Conservation (phyloP, 2,888 invertebrate genomes). For the Operophtera brumata region DNA sequence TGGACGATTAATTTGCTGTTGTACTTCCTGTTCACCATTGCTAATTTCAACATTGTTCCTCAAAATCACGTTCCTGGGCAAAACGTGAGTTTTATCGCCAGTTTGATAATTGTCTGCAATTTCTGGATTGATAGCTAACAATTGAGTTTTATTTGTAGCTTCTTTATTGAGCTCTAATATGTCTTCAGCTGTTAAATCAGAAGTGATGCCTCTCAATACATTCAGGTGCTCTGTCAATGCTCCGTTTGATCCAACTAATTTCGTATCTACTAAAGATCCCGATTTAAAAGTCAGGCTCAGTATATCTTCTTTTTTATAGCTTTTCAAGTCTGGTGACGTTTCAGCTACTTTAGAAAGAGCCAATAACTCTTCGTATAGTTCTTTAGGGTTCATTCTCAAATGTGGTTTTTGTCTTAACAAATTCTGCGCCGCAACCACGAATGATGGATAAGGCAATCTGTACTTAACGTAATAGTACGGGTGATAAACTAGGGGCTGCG, state of each 20-base stretch:
- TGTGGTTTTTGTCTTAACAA: conserved; percentile 42
- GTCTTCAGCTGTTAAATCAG: conserved; percentile 19
- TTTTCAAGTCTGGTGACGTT: conserved; percentile 48
- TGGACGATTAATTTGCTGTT: neutral
- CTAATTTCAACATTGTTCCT: neutral
- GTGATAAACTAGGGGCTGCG: conserved; percentile 46
- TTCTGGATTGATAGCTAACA: neutral
- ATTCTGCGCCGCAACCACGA: conserved; percentile 41
- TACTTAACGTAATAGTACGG: conserved; percentile 62
- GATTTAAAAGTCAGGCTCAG: conserved; percentile 43
- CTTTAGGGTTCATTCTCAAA: conserved; percentile 40
- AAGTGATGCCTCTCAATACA: conserved; percentile 20
- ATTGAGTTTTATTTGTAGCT: neutral
- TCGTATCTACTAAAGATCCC: conserved; percentile 54
- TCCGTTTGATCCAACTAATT: conserved; percentile 40
- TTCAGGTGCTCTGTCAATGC: conserved; percentile 10
- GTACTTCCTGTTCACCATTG: neutral
- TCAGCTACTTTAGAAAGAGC: conserved; percentile 45
- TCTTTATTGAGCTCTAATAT: conserved; percentile 14
- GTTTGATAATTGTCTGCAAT: neutral
- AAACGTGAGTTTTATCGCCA: neutral
- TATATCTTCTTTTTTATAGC: conserved; percentile 46
- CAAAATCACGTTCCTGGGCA: neutral
- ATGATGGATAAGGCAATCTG: conserved; percentile 50
- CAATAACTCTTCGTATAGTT: conserved; percentile 49